These are phyloP conservation scores for Myotis vivesi DNA, from an alignment of 2,797 vertebrate species.

Conservation along the genomic window DNA sequence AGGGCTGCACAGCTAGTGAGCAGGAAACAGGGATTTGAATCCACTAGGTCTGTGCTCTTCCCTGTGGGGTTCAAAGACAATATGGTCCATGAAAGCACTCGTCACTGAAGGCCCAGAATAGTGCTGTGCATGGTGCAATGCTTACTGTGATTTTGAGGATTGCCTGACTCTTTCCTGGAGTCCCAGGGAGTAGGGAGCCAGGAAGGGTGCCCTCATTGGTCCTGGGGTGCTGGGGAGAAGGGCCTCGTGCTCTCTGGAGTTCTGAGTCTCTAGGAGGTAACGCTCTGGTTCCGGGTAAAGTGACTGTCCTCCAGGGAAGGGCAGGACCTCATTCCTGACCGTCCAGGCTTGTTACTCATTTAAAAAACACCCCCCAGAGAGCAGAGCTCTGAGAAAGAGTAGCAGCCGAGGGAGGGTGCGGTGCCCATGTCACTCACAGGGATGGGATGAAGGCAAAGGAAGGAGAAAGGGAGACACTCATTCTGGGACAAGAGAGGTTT, in stretches of 20 bases:
- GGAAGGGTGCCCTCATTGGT: background rate
- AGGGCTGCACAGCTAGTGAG: background rate
- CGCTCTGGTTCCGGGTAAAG: background rate
- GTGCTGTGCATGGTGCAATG: background rate
- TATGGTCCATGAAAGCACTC: no score
- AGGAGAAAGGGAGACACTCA: background rate
- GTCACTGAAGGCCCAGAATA: background rate
- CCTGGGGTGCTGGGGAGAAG: background rate
- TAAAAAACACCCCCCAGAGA: background rate
- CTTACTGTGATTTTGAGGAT: background rate
- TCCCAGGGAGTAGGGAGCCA: background rate
- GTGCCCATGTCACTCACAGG: background rate
- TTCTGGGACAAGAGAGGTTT: background rate
- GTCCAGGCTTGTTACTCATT: background rate
- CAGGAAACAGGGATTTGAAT: background rate
- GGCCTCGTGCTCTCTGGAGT: background rate
- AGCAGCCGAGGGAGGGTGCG: rapidly evolving
- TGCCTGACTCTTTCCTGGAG: background rate
- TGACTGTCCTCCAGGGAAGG: background rate
- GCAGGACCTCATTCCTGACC: background rate
- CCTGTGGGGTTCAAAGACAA: background rate
- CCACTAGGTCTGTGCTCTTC: background rate
- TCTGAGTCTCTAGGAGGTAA: background rate
- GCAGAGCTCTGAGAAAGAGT: background rate
- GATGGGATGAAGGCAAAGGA: background rate